phyloP scores from a whole-genome alignment of 2,888 invertebrate species.

The Noctua janthina region DNA sequence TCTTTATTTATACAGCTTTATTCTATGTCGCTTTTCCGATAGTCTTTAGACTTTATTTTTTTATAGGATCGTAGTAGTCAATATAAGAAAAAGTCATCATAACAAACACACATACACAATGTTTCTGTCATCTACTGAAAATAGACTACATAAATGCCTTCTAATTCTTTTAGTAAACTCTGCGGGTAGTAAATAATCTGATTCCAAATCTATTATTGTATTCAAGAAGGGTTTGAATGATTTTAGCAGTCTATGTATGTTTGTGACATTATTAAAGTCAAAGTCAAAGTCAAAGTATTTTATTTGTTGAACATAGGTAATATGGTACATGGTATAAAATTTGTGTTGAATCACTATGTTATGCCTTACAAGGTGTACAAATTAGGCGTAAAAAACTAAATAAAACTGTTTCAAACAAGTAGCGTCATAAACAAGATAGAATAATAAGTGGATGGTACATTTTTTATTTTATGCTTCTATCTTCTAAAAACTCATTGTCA shows the following conservation, averaged over 20 bases:
- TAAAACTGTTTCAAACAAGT: too few species aligned
- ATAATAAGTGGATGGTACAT: too few species aligned
- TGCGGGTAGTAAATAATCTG: neutral
- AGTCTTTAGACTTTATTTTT: neutral
- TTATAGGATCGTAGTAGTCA: neutral
- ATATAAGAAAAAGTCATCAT: neutral
- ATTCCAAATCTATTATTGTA: neutral
- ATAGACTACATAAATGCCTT: neutral
- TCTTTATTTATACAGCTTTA: neutral
- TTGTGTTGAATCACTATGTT: too few species aligned
- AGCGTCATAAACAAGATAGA: too few species aligned
- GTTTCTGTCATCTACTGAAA: neutral
- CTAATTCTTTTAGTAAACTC: slow-evolving; percentile 1
- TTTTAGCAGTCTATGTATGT: neutral
- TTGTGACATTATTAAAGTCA: neutral
- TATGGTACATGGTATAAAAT: too few species aligned
- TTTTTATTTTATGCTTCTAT: too few species aligned
- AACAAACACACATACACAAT: neutral
- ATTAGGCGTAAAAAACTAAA: too few species aligned
- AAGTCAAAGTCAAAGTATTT: too few species aligned
- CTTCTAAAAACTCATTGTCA: too few species aligned
- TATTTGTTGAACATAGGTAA: too few species aligned
- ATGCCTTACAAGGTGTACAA: too few species aligned
- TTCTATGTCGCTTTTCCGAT: neutral
- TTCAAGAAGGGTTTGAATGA: neutral